phyloP scores from a whole-genome alignment of 2,888 invertebrate genomes.

The Eupeodes latifasciatus region DNA sequence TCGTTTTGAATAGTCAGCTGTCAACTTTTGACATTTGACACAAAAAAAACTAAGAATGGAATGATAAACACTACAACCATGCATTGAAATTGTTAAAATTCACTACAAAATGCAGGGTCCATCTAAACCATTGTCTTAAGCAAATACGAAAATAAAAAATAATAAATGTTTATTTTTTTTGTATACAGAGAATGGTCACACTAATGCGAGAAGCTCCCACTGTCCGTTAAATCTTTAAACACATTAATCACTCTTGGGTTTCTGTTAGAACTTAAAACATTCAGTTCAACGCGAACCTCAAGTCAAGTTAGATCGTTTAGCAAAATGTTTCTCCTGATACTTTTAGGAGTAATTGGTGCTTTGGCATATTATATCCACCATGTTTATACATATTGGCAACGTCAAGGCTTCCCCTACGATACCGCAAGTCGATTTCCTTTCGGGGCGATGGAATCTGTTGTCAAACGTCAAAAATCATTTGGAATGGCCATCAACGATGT shows the following conservation, averaged over 20 bases:
- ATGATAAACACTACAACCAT: too few species aligned
- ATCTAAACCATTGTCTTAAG: too few species aligned
- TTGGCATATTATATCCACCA: conserved; percentile 79
- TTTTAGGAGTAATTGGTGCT: conserved; percentile 37
- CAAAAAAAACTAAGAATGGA: too few species aligned
- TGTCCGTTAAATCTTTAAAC: not conserved
- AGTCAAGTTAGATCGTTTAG: not conserved
- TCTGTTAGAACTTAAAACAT: not conserved
- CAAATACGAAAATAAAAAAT: too few species aligned
- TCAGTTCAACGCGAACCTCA: conserved; percentile 6
- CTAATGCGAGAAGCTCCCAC: too few species aligned
- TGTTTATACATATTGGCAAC: conserved; percentile 81
- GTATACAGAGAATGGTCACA: too few species aligned
- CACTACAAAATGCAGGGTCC: too few species aligned
- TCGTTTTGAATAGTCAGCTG: too few species aligned
- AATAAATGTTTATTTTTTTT: too few species aligned
- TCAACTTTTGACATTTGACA: too few species aligned
- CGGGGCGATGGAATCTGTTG: conserved; percentile 86
- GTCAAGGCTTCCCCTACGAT: conserved; percentile 81
- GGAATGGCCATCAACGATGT: conserved; percentile 87
- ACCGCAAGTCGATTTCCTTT: conserved; percentile 87
- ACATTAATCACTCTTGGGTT: not conserved
- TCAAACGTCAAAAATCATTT: conserved; percentile 86
- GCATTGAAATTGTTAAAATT: too few species aligned
- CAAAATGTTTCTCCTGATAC: conserved; percentile 44